Evolutionary conservation across 2,113 vertebrate genomes (phyloP).

Genomic region (Martes martes): DNA sequence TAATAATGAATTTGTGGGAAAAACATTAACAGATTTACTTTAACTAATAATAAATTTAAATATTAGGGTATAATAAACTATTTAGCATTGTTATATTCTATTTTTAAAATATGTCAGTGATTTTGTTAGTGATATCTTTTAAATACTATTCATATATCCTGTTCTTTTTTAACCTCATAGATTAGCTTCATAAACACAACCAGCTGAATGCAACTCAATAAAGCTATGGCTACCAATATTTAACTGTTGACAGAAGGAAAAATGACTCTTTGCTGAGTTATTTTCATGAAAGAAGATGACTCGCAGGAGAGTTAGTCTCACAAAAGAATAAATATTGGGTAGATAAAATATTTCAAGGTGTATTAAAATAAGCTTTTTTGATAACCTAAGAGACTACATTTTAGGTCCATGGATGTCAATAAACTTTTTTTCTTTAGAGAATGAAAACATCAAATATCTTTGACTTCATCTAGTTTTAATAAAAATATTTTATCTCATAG

Average conservation of each 20-base stretch:
- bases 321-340: background rate
- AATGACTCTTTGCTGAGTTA: background rate
- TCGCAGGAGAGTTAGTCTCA: background rate
- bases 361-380: background rate
- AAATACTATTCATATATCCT: background rate
- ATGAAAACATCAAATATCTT: background rate
- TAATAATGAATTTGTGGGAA: background rate
- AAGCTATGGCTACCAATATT: background rate
- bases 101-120: background rate
- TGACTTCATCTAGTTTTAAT: background rate
- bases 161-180: background rate
- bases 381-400: background rate
- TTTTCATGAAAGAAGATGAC: background rate
- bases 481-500: constrained; percentile 9
- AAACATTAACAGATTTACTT: background rate
- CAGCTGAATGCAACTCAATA: background rate
- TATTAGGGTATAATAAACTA: background rate
- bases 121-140: background rate
- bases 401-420: background rate
- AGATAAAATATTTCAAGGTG: background rate
- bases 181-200: background rate
- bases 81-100: background rate
- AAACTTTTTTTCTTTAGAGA: background rate
- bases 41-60: background rate
- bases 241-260: background rate